Evolutionary conservation across 2,888 invertebrate species (phyloP).

Genomic region (Limnephilus rhombicus): DNA sequence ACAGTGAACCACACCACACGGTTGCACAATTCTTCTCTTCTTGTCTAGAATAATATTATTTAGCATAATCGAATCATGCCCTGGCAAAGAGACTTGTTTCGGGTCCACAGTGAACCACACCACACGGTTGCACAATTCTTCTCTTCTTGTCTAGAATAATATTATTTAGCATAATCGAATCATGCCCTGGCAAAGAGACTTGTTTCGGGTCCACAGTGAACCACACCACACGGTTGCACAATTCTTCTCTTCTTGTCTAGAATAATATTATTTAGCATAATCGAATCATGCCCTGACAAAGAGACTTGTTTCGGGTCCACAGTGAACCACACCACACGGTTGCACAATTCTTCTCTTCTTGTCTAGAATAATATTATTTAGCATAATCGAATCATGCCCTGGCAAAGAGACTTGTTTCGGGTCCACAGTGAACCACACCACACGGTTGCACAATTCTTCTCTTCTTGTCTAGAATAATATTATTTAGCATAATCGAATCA

Average conservation of each 20-base stretch:
- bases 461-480: background rate
- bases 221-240: background rate
- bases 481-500: background rate
- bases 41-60: background rate
- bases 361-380: background rate
- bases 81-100: background rate
- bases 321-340: background rate
- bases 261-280: background rate
- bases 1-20: background rate
- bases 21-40: background rate
- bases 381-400: background rate
- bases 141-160: background rate
- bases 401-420: background rate
- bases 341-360: background rate
- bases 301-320: background rate
- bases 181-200: background rate
- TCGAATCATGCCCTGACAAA: background rate
- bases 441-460: background rate
- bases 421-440: background rate
- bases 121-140: background rate
- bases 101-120: background rate
- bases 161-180: background rate
- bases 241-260: background rate
- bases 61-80: background rate
- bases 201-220: background rate